These are phyloP conservation scores for Zaprionus ornatus DNA, from an alignment of 1,140 invertebrate species.

Conservation along the genomic window DNA sequence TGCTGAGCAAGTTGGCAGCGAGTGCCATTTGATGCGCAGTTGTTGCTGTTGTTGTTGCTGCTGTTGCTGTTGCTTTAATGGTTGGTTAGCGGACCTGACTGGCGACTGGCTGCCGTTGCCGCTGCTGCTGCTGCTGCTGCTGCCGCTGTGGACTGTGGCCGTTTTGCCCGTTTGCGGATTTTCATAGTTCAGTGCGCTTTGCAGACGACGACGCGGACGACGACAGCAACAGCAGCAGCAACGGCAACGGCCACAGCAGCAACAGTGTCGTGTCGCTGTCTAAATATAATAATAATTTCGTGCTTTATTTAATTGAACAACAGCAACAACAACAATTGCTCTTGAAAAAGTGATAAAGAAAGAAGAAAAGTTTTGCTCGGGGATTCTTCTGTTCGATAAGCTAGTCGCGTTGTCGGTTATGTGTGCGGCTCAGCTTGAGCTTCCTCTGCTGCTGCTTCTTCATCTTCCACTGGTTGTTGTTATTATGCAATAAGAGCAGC, in stretches of 20 bases:
- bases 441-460: slow-evolving; percentile 7
- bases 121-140: slow-evolving; percentile 41
- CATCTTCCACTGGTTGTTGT: background rate
- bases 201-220: slow-evolving; percentile 76
- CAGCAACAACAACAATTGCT: slow-evolving; percentile 50
- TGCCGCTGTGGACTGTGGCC: slow-evolving; percentile 41
- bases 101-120: slow-evolving; percentile 42
- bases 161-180: slow-evolving; percentile 56
- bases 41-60: slow-evolving; percentile 46
- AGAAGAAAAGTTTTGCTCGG: slow-evolving; percentile 7
- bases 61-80: slow-evolving; percentile 53
- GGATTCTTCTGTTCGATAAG: background rate
- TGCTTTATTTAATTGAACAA: slow-evolving; percentile 68
- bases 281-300: slow-evolving; percentile 67
- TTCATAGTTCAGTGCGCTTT: slow-evolving; percentile 82
- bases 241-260: slow-evolving; percentile 3
- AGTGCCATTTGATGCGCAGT: slow-evolving; percentile 74
- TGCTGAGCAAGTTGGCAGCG: slow-evolving; percentile 47
- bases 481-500: slow-evolving; percentile 50
- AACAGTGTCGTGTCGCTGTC: slow-evolving; percentile 30
- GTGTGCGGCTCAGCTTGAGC: background rate
- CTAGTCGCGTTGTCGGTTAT: background rate
- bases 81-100: slow-evolving; percentile 49
- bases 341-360: slow-evolving; percentile 46
- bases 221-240: slow-evolving; percentile 40